A percentile compares a stretch with the other conserved stretches of the same genome.
Conservation (phyloP, 2,113 vertebrate genomes). For the Oxyura jamaicensis region DNA sequence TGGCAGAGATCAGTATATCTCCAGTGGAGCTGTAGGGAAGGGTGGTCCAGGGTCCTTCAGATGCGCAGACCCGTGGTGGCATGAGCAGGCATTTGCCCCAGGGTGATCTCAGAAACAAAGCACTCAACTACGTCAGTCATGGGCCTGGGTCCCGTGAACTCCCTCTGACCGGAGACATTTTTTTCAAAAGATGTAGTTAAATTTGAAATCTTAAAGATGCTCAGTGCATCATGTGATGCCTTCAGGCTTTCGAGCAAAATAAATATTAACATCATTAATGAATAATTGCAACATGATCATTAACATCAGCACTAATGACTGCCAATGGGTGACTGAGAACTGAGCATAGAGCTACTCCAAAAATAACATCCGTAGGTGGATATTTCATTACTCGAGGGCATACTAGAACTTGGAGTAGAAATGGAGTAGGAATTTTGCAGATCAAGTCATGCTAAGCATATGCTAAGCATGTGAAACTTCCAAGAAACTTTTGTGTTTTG, state of each 20-base stretch:
- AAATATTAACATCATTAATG: constrained; percentile 25
- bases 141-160: accelerated
- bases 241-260: neutral
- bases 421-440: neutral
- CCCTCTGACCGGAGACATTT: neutral
- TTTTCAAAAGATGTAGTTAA: neutral
- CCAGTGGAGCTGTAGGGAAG: neutral
- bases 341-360: neutral
- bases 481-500: neutral
- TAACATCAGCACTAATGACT: neutral
- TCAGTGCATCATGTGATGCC: neutral
- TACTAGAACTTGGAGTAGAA: neutral
- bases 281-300: constrained; percentile 2
- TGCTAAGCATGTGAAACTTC: neutral
- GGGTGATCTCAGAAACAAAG: neutral
- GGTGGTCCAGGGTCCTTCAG: neutral
- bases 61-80: neutral
- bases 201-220: neutral
- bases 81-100: neutral
- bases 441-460: neutral
- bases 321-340: neutral
- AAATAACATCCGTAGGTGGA: neutral
- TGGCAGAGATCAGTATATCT: neutral
- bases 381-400: neutral
- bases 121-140: neutral